Evolutionary conservation across 2,113 vertebrate species (phyloP).

Genomic region (Oryzias melastigma): DNA sequence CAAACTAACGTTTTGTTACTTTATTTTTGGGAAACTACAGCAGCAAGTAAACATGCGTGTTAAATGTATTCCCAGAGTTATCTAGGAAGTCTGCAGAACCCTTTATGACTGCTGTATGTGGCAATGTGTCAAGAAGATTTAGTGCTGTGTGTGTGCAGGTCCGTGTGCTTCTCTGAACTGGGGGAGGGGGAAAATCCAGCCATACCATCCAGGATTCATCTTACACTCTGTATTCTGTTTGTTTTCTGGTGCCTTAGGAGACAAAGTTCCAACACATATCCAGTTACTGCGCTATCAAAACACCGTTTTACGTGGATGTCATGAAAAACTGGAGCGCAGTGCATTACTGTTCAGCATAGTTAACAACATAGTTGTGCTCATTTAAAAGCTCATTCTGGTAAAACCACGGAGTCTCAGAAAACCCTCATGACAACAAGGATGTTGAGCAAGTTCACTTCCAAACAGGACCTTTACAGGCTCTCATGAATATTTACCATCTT

Average conservation of each 20-base stretch:
- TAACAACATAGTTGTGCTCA: no score
- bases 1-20: no score
- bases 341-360: slow-evolving; percentile 5
- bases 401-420: no score
- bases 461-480: no score
- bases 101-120: slow-evolving; percentile 55
- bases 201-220: slow-evolving; percentile 61
- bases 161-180: slow-evolving; percentile 19
- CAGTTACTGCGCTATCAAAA: slow-evolving; percentile 60
- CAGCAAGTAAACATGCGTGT: slow-evolving; percentile 34
- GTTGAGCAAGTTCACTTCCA: no score
- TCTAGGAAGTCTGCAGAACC: slow-evolving; percentile 55
- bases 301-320: slow-evolving; percentile 54
- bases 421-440: no score
- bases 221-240: slow-evolving; percentile 72
- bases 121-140: slow-evolving; percentile 33
- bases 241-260: slow-evolving; percentile 71
- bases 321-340: slow-evolving; percentile 12
- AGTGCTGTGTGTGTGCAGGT: slow-evolving; percentile 13
- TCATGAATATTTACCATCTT: no score
- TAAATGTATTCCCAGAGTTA: slow-evolving; percentile 55
- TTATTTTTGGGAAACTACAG: slow-evolving; percentile 10
- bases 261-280: slow-evolving; percentile 68
- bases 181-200: slow-evolving; percentile 62
- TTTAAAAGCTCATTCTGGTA: no score